phyloP scores from a whole-genome alignment of 1,140 invertebrate species.

The Drosophila arawakana region DNA sequence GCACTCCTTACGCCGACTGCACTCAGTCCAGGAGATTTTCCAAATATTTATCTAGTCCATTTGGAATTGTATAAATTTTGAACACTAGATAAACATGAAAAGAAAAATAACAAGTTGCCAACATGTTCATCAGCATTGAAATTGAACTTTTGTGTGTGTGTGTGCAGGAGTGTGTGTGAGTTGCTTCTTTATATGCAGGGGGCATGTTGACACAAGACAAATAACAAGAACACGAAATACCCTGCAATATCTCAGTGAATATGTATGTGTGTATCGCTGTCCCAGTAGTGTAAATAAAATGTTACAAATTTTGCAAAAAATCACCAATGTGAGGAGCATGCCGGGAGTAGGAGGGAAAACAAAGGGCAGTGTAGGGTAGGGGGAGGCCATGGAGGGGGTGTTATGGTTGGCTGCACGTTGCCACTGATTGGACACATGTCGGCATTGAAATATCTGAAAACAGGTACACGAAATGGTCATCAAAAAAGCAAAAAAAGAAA shows the following conservation, averaged over 20 bases:
- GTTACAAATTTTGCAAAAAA: conserved; percentile 58
- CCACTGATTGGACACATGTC: conserved; percentile 58
- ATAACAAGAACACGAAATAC: conserved; percentile 21
- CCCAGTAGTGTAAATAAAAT: conserved; percentile 54
- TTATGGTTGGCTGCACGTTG: conserved; percentile 43
- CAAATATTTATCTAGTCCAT: conserved; percentile 56
- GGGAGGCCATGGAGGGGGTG: neutral
- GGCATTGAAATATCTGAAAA: conserved; percentile 46
- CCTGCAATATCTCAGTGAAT: neutral
- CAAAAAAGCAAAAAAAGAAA: neutral
- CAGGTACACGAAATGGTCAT: conserved; percentile 50
- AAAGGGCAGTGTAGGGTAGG: neutral
- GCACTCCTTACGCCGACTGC: neutral
- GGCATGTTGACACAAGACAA: conserved; percentile 52
- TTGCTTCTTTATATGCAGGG: conserved; percentile 52
- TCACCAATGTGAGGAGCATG: conserved; percentile 1
- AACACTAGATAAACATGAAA: conserved; percentile 57
- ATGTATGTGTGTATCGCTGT: conserved; percentile 12
- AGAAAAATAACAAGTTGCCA: conserved; percentile 50
- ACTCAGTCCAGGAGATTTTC: conserved; percentile 4
- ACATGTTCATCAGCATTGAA: conserved; percentile 56
- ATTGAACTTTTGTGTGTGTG: conserved; percentile 48
- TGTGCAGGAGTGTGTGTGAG: conserved; percentile 4
- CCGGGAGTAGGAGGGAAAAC: neutral
- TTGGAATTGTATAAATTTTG: conserved; percentile 60